phyloP scores from a whole-genome alignment of 2,113 vertebrate genomes.

The Galbula dea region DNA sequence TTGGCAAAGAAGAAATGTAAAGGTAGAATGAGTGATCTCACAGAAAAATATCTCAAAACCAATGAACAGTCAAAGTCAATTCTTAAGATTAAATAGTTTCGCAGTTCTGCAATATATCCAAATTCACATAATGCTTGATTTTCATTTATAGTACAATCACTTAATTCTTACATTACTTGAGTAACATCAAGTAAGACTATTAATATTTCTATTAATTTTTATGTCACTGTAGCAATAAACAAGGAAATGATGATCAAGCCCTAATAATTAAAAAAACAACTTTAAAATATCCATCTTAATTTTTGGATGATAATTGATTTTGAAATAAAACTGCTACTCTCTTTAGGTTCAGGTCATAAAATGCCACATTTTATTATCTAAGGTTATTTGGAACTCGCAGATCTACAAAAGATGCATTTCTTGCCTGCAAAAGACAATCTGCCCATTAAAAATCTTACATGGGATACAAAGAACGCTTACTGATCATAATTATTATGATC shows the following conservation, averaged over 20 bases:
- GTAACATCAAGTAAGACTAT: not conserved
- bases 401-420: not conserved
- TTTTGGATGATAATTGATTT: not conserved
- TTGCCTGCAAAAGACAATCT: not conserved
- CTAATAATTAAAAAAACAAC: not conserved
- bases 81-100: not conserved
- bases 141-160: not conserved
- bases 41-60: not conserved
- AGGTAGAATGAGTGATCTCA: not conserved
- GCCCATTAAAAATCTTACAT: not conserved
- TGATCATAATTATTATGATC: not conserved
- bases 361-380: not conserved
- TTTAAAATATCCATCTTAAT: not conserved
- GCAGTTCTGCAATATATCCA: not conserved
- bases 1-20: not conserved
- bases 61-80: not conserved
- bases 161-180: not conserved
- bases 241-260: not conserved
- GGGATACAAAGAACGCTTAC: not conserved
- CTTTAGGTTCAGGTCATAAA: not conserved
- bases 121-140: not conserved
- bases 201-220: not conserved
- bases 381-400: not conserved
- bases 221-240: not conserved
- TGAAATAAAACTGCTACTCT: not conserved